A percentile compares a stretch with the other conserved stretches of the same genome.
Evolutionary conservation across 2,888 invertebrate genomes (phyloP).

Genomic region (Campaea margaritaria): DNA sequence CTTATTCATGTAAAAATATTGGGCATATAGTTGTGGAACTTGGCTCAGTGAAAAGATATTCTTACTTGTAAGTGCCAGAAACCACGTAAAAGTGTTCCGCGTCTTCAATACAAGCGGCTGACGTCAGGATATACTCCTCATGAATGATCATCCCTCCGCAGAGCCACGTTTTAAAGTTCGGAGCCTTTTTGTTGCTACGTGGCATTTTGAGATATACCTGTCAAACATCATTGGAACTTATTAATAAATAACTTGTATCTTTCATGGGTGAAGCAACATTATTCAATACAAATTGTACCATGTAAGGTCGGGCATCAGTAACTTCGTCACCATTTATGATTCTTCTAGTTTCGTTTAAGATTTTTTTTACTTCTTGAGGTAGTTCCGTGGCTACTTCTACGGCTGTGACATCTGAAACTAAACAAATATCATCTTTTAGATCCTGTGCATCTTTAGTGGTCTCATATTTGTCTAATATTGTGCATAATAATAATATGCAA

Average conservation of each 20-base stretch:
- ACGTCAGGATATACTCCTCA: constrained; percentile 73
- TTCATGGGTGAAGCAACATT: too few relatives aligned
- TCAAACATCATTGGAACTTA: background rate
- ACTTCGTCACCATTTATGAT: constrained; percentile 70
- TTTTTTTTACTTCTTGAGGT: constrained; percentile 55
- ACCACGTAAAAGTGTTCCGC: constrained; percentile 74
- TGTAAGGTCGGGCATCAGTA: constrained; percentile 66
- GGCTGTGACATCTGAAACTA: constrained; percentile 55
- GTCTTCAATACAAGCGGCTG: constrained; percentile 75
- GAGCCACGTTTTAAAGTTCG: constrained; percentile 65
- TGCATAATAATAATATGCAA: too few relatives aligned
- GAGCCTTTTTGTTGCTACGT: constrained; percentile 55
- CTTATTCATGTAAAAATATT: too few relatives aligned
- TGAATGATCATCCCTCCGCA: constrained; percentile 73
- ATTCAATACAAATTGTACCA: constrained; percentile 57
- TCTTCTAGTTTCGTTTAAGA: constrained; percentile 66
- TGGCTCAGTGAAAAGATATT: background rate
- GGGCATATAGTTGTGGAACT: too few relatives aligned
- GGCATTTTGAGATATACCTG: constrained; percentile 73
- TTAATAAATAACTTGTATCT: too few relatives aligned
- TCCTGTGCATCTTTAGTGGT: too few relatives aligned
- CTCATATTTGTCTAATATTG: too few relatives aligned
- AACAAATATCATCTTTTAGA: background rate
- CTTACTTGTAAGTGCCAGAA: constrained; percentile 74
- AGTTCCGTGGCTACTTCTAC: constrained; percentile 64